Percentiles rank a stretch among this genome's conserved stretches.
phyloP scores from a whole-genome alignment of 2,113 vertebrate genomes.

The Puntigrus tetrazona region DNA sequence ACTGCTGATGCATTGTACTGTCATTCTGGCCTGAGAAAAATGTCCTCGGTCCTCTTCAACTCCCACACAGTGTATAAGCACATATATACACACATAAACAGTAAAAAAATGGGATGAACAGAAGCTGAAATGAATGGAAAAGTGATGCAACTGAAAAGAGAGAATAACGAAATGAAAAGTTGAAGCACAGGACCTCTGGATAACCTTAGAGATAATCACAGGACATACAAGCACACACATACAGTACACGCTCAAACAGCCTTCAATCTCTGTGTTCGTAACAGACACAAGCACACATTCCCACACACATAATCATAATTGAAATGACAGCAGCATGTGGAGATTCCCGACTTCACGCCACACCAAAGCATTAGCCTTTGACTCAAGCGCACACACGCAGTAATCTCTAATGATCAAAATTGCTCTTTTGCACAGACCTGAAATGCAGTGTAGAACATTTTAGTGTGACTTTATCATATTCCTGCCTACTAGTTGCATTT shows the following conservation, averaged over 20 bases:
- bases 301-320: slow-evolving; percentile 33
- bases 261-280: background rate
- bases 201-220: slow-evolving; percentile 10
- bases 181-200: background rate
- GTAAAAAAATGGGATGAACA: background rate
- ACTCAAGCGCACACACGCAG: background rate
- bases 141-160: background rate
- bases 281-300: slow-evolving; percentile 15
- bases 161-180: background rate
- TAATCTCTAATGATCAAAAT: background rate
- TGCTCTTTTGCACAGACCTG: background rate
- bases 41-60: slow-evolving; percentile 32
- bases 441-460: background rate
- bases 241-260: slow-evolving; percentile 33
- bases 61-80: slow-evolving; percentile 55
- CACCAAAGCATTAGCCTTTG: background rate
- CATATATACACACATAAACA: slow-evolving; percentile 35
- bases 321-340: slow-evolving; percentile 31
- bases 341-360: slow-evolving; percentile 45
- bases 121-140: background rate
- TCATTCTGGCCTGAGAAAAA: slow-evolving; percentile 47
- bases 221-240: slow-evolving; percentile 42
- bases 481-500: background rate
- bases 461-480: background rate
- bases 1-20: background rate